A percentile compares a stretch with the other conserved stretches of the same genome.
Conservation (phyloP, 2,113 vertebrate genomes). For the Oreocharis arfaki region DNA sequence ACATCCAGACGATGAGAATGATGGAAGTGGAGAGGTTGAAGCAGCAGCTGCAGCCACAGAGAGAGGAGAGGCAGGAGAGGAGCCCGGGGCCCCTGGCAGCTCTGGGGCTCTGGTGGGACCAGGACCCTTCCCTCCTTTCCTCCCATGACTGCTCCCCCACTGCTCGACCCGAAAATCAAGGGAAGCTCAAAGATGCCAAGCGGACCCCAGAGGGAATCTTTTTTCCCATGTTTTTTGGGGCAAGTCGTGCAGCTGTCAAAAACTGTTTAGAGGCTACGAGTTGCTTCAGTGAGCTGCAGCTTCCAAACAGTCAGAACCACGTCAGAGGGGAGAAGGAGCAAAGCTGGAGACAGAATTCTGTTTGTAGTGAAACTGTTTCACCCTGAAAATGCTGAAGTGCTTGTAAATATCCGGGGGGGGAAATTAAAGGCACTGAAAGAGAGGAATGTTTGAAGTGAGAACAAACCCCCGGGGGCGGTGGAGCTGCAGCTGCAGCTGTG, state of each 20-base stretch:
- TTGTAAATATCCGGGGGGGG: background rate
- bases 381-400: background rate
- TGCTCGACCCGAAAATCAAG: background rate
- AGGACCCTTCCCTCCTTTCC: background rate
- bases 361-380: background rate
- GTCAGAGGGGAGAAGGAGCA: background rate
- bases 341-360: background rate
- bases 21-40: background rate
- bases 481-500: background rate
- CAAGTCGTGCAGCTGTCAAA: background rate
- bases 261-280: fast-evolving
- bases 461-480: background rate
- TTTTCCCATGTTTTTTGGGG: fast-evolving
- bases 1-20: background rate
- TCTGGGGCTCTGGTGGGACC: background rate
- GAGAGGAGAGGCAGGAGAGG: background rate
- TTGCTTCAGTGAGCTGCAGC: fast-evolving
- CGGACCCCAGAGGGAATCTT: background rate
- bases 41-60: background rate
- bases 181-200: background rate
- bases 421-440: background rate
- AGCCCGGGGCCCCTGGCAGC: background rate
- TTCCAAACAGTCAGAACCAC: fast-evolving
- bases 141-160: background rate
- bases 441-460: background rate